A percentile compares a stretch with the other conserved stretches of the same genome.
Conservation (phyloP, 2,797 vertebrate genomes). For the Myotis planiceps region DNA sequence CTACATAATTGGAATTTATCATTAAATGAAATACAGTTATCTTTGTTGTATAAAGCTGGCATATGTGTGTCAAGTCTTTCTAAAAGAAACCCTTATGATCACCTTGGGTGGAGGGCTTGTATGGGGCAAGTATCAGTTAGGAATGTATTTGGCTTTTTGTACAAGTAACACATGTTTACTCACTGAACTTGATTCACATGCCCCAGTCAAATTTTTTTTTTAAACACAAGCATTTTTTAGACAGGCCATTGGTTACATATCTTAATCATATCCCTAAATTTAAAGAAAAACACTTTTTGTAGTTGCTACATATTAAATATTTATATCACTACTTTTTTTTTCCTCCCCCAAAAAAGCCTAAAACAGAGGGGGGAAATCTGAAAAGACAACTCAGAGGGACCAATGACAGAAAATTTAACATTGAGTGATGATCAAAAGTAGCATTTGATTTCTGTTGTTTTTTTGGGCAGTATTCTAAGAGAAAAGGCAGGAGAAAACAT, state of each 20-base stretch:
- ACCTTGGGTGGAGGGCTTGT: background rate
- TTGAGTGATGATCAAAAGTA: conserved; percentile 15
- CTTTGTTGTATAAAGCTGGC: background rate
- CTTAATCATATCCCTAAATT: conserved; percentile 1
- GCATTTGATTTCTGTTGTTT: conserved; percentile 21
- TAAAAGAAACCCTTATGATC: background rate
- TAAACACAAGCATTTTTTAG: background rate
- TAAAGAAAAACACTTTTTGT: background rate
- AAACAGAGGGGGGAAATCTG: background rate
- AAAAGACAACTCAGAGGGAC: background rate
- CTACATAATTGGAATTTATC: background rate
- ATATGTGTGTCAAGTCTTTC: background rate
- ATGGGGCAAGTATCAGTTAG: background rate
- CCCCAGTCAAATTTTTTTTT: background rate
- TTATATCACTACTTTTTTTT: background rate
- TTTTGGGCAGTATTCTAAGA: conserved; percentile 10
- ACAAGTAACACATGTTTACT: background rate
- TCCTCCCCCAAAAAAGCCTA: background rate
- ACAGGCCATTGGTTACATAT: background rate
- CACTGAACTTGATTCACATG: background rate
- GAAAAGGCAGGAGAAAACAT: conserved; percentile 39
- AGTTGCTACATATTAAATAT: background rate
- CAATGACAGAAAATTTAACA: conserved; percentile 27
- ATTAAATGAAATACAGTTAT: background rate
- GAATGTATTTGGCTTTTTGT: conserved; percentile 42